Percentiles rank a stretch among this genome's conserved stretches.
Evolutionary conservation across 2,888 invertebrate species (phyloP).

Genomic region (Leptinotarsa rubiginosa): DNA sequence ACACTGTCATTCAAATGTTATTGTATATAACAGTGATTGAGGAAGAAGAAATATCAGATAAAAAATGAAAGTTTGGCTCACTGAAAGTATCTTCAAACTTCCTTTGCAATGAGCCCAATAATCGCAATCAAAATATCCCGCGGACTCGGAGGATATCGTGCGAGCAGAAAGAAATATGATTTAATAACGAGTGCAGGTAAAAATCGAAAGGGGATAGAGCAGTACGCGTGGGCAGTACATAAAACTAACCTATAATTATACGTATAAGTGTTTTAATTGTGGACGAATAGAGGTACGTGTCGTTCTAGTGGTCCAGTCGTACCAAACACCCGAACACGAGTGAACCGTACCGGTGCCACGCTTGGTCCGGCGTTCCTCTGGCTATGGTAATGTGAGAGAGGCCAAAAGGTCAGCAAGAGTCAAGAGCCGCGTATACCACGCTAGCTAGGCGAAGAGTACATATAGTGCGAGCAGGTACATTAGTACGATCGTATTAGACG

Average conservation of each 20-base stretch:
- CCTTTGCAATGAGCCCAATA: background rate
- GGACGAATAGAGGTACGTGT: constrained; percentile 64
- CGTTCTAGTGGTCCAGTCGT: constrained; percentile 57
- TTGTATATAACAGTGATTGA: too few species aligned
- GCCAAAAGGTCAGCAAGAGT: constrained; percentile 65
- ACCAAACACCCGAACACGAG: constrained; percentile 38
- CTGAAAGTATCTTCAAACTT: too few species aligned
- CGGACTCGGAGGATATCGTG: constrained; percentile 10
- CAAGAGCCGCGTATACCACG: constrained; percentile 64
- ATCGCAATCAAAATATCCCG: background rate
- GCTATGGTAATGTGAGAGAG: constrained; percentile 66
- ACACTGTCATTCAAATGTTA: too few species aligned
- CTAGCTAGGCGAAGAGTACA: constrained; percentile 62
- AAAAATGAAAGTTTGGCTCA: too few species aligned
- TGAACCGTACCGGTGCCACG: constrained; percentile 52
- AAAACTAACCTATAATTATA: constrained; percentile 66
- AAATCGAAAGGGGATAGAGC: constrained; percentile 56
- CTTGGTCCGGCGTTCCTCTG: constrained; percentile 60
- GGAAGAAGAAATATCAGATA: too few species aligned
- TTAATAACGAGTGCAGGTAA: constrained; percentile 56
- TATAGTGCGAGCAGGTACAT: constrained; percentile 54
- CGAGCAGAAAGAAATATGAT: constrained; percentile 49
- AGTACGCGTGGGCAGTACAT: constrained; percentile 64
- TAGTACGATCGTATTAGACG: constrained; percentile 7
- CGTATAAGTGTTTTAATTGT: constrained; percentile 67